Evolutionary conservation across 2,797 vertebrate genomes (phyloP), one percentile per base, ranked within the genome.

Genomic region (Typhlichthys subterraneus): DNA sequence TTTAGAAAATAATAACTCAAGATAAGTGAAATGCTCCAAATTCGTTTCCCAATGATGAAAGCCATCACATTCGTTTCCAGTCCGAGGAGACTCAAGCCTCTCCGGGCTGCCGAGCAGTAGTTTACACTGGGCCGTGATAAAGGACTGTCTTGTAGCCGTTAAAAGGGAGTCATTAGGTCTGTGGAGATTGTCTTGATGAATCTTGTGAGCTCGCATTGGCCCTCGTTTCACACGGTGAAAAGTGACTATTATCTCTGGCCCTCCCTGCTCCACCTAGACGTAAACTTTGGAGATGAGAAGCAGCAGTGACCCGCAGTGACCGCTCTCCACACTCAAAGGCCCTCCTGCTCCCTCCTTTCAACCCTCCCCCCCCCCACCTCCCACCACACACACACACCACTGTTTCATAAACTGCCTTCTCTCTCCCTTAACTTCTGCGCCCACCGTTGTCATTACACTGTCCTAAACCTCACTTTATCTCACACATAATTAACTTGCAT

Each of bases 271-370:
- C 63, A 50, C 51, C 59, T 15, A 17, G 11, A 64, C 6, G 4
- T 72, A 75, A 69, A 57, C 65, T 42, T 42, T 73, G 73, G 29
- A 76, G 76, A 83, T 53, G 63, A 80, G 73, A 80, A 82, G 62
- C 51, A 59, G 63, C 72, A 45, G 9, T 80, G 83, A 88, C 82
- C 88, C 84, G 59, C 53, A 86, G 82, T 80, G 85, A 88, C 82
- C 82, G 65, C 47, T 70, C 61, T 79, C 85, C 67, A 86, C 87
- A 83, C 84, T 83, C 65, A 67, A 75, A 78, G 67, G 58, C 65
- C 65, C 71, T 57, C 23, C 67, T 51, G 4, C n/a, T 69, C 65
- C 42, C 76, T 60, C 45, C 56, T 64, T 29, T 33, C 45, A 59
- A 12, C 23, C 45, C 23, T 19, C n/a, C 17, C 17, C 45, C 29